Conservation (phyloP, 2,888 invertebrate genomes). For the Coremacera marginata region DNA sequence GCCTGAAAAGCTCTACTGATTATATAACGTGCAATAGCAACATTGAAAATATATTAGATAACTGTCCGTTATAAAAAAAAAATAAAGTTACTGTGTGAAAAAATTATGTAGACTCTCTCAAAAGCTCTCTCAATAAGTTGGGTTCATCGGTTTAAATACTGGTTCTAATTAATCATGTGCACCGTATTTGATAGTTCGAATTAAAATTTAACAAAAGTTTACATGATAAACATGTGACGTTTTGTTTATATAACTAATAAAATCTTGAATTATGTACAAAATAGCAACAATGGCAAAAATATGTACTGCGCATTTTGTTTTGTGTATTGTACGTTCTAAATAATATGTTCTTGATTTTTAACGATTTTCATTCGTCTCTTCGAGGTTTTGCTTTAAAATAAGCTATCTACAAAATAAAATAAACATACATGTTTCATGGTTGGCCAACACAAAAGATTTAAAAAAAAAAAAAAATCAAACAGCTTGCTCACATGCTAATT, state of each 20-base stretch:
- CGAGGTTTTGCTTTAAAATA: constrained; percentile 52
- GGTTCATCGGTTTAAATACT: neutral
- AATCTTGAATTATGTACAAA: no score
- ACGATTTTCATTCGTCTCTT: constrained; percentile 61
- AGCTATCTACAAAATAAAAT: neutral
- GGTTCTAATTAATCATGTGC: neutral
- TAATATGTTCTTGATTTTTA: no score
- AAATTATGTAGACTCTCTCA: neutral
- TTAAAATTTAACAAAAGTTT: no score
- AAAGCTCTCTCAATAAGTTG: neutral
- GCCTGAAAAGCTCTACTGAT: constrained; percentile 19
- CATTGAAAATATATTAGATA: constrained; percentile 34
- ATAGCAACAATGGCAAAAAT: no score
- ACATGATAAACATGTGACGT: no score
- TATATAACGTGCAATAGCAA: constrained; percentile 16
- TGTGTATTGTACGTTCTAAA: no score
- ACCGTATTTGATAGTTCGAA: no score
- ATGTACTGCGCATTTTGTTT: no score
- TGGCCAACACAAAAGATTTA: neutral
- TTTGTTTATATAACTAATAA: no score
- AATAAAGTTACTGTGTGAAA: neutral
- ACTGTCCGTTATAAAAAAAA: constrained; percentile 19
- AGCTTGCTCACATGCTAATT: neutral
- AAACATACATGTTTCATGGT: neutral
- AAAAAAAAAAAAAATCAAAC: neutral